Conservation (phyloP, 2,113 vertebrate genomes). For the Suncus etruscus region DNA sequence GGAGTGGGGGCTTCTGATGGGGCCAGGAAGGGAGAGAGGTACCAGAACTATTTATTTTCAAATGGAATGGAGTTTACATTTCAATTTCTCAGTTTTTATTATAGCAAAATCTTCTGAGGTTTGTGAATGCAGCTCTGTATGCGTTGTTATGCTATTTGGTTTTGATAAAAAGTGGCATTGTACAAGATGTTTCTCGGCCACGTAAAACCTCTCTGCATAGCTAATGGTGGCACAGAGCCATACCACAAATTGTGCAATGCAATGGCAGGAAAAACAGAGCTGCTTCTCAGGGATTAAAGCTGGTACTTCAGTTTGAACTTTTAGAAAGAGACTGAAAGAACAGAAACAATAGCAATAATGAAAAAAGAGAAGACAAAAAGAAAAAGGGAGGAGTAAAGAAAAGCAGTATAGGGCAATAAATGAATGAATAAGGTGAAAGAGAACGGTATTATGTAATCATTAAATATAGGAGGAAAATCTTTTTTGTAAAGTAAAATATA, state of each 20-base stretch:
- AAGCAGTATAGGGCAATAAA: neutral
- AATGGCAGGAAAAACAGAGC: conserved; percentile 86
- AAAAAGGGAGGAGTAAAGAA: neutral
- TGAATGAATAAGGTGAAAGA: neutral
- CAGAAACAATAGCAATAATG: conserved; percentile 21
- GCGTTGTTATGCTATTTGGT: conserved; percentile 89
- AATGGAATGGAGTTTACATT: conserved; percentile 81
- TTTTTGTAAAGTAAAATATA: neutral
- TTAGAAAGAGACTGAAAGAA: conserved; percentile 74
- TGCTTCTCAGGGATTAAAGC: conserved; percentile 87
- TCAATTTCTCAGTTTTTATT: conserved; percentile 85
- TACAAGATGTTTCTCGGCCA: conserved; percentile 89
- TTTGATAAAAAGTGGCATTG: conserved; percentile 90
- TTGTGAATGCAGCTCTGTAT: conserved; percentile 86
- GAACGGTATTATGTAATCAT: neutral
- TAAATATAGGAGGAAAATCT: neutral
- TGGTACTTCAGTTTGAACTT: conserved; percentile 85
- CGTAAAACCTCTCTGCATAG: conserved; percentile 86
- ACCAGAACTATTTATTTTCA: conserved; percentile 67
- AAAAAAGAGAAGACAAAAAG: neutral
- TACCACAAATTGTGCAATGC: conserved; percentile 89
- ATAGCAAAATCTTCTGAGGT: conserved; percentile 84
- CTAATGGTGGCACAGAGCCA: conserved; percentile 87
- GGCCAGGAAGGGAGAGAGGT: conserved; percentile 19
- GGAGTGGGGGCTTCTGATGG: conserved; percentile 45